Conservation (phyloP, 2,888 invertebrate genomes). For the Ennomos quercinarius region DNA sequence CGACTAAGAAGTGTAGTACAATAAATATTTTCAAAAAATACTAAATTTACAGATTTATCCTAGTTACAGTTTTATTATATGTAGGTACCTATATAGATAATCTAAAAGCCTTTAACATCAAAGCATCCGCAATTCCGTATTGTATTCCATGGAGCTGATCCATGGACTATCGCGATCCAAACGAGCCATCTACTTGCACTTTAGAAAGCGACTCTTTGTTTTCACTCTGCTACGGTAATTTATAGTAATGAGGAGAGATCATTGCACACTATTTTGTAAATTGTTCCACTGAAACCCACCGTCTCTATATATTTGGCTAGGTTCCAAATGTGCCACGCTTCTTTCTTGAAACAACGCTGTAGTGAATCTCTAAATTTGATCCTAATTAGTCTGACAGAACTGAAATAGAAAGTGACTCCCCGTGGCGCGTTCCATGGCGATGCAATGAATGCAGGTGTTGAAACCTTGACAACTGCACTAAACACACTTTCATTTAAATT, state of each 20-base stretch:
- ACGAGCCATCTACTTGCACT: constrained; percentile 63
- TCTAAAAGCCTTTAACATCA: constrained; percentile 22
- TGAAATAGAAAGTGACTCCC: constrained; percentile 23
- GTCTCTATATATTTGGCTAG: constrained; percentile 60
- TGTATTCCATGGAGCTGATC: constrained; percentile 62
- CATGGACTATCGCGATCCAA: constrained; percentile 53
- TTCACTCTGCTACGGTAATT: constrained; percentile 75
- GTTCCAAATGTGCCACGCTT: constrained; percentile 60
- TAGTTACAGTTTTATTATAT: no score
- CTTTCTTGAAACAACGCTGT: constrained; percentile 49
- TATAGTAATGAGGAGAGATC: constrained; percentile 77
- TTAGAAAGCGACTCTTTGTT: constrained; percentile 82
- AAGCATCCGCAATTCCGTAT: constrained; percentile 64
- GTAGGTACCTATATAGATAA: no score
- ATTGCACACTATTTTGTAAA: constrained; percentile 72
- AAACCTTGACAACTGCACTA: constrained; percentile 64
- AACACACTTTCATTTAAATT: constrained; percentile 71
- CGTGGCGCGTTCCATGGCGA: constrained; percentile 29
- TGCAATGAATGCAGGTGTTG: constrained; percentile 53
- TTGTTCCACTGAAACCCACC: constrained; percentile 56
- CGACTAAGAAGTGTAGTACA: no score
- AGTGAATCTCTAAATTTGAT: constrained; percentile 47
- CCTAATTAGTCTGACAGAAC: constrained; percentile 46
- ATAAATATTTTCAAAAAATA: no score
- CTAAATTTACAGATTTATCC: no score